Evolutionary conservation across 2,888 invertebrate genomes (phyloP).

Genomic region (Amphiduros pacificus): DNA sequence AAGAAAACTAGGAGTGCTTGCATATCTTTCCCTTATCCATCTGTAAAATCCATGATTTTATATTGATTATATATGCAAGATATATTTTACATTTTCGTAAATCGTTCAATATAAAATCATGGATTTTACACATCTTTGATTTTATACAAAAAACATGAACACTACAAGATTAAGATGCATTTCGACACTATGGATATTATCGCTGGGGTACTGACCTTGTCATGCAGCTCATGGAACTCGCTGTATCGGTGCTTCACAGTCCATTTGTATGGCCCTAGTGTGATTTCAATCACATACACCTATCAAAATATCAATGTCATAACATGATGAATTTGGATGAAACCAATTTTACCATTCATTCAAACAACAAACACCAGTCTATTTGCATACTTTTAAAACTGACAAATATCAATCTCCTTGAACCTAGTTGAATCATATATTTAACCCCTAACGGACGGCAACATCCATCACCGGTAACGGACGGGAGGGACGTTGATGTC

Average conservation of each 20-base stretch:
- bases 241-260: conserved; percentile 82
- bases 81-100: not conserved
- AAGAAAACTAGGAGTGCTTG: too few relatives aligned
- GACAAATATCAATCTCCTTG: not conserved
- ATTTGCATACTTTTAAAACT: not conserved
- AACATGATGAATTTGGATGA: not conserved
- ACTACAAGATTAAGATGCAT: not conserved
- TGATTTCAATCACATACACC: conserved; percentile 59
- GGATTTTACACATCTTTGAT: not conserved
- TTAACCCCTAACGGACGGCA: too few relatives aligned
- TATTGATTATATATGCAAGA: not conserved
- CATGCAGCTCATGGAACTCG: conserved; percentile 86
- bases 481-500: not conserved
- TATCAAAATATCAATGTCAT: conserved; percentile 28
- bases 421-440: not conserved
- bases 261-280: conserved; percentile 67
- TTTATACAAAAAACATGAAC: not conserved
- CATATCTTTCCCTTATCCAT: too few relatives aligned
- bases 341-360: not conserved
- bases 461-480: too few relatives aligned
- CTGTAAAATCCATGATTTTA: not conserved
- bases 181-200: not conserved
- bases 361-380: not conserved
- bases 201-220: conserved; percentile 57
- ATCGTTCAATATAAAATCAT: not conserved